These are phyloP conservation scores for Cephus rjabovi DNA, from an alignment of 2,888 invertebrate genomes.

Conservation along the genomic window DNA sequence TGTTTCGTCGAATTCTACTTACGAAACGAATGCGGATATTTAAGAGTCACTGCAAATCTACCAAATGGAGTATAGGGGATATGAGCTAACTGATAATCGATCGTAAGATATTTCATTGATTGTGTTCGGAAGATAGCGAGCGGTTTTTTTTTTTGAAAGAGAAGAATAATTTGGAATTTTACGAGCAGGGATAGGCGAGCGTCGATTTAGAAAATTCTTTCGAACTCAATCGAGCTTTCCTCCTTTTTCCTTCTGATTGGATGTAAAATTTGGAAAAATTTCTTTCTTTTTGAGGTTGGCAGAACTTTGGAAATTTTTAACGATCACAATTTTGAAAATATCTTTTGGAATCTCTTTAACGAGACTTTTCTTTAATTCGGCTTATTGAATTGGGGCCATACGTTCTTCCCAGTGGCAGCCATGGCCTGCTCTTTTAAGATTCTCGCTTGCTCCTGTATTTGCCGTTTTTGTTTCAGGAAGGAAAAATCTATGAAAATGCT, in stretches of 20 bases:
- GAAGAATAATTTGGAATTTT: too few species aligned
- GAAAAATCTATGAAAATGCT: conserved; percentile 88
- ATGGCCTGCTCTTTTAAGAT: conserved; percentile 66
- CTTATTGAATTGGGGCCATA: conserved; percentile 65
- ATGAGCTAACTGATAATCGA: too few species aligned
- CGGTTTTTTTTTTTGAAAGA: too few species aligned
- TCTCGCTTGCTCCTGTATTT: conserved; percentile 73
- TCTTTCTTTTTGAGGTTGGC: too few species aligned
- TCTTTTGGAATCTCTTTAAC: conserved; percentile 10
- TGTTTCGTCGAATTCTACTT: background rate
- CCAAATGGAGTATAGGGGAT: too few species aligned
- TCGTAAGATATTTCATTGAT: too few species aligned
- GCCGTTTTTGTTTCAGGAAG: conserved; percentile 81
- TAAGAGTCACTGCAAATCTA: too few species aligned
- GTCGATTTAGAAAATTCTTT: conserved; percentile 1
- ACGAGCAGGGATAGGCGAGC: too few species aligned
- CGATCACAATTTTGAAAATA: conserved; percentile 4
- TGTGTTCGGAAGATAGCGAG: too few species aligned
- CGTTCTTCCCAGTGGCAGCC: conserved; percentile 61
- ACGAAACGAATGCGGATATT: too few species aligned
- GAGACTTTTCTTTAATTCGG: conserved; percentile 46
- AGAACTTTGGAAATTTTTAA: background rate
- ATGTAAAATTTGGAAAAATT: too few species aligned
- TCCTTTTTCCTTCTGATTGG: background rate
- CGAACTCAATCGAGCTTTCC: background rate